Evolutionary conservation across 2,113 vertebrate genomes (phyloP).

Genomic region (Ibidorhyncha struthersii): DNA sequence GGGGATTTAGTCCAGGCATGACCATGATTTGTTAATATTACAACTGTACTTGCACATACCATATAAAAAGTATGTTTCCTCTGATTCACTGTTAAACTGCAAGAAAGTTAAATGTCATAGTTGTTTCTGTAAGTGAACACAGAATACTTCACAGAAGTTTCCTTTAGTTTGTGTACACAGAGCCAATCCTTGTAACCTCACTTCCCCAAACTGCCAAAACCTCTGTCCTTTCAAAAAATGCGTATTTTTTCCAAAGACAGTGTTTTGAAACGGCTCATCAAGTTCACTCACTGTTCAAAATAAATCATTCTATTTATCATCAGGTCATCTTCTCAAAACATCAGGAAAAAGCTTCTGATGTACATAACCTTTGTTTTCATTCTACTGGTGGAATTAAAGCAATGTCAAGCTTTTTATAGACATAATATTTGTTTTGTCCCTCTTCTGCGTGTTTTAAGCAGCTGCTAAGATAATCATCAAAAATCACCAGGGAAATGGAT

Average conservation of each 20-base stretch:
- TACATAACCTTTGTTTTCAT: background rate
- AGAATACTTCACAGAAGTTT: background rate
- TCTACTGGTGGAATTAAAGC: background rate
- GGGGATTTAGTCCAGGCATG: background rate
- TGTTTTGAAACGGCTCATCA: constrained; percentile 37
- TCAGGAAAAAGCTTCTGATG: constrained; percentile 33
- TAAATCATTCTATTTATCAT: constrained; percentile 40
- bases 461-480: constrained; percentile 36
- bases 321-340: constrained; percentile 39
- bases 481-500: background rate
- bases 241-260: background rate
- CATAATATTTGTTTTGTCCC: constrained; percentile 28
- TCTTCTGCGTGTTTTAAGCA: constrained; percentile 12
- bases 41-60: background rate
- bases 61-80: background rate
- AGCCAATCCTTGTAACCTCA: constrained; percentile 7
- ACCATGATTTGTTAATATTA: background rate
- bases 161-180: background rate
- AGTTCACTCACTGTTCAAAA: constrained; percentile 43
- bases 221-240: background rate
- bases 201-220: constrained; percentile 22
- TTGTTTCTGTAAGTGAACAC: background rate
- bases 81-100: background rate
- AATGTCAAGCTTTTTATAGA: constrained; percentile 23
- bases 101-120: background rate